Base-by-base conservation (phyloP, 2,888 invertebrate genomes). In the Brachyopa scutellaris region DNA sequence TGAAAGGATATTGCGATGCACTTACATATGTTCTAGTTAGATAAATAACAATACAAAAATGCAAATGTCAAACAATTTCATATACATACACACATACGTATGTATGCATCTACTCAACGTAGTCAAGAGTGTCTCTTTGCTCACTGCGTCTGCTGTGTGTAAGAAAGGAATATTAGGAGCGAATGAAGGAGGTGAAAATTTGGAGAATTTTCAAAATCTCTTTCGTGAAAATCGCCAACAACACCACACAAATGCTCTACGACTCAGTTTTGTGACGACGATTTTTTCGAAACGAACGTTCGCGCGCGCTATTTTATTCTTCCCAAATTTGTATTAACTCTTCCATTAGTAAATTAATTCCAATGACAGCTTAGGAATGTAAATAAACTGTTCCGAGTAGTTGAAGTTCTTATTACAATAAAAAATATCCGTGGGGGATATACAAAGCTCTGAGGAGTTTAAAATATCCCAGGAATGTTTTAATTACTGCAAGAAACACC, bases 261-360 rank as follows among this genome's bases (percentile, higher is more conserved):
- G 36, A 33, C 9, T 88, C 87, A 89, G 90, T 90, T 87, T 74
- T 87, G 86, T 88, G 87, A 89, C 88, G 89, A 89, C 87, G 86
- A 87, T 86, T 86, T 86, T 87, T 87, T 86, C 87, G 88, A 89
- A 88, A 89, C 88, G 88, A 89, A 87, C 89, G 87, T 86, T 87
- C 86, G 88, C 88, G 88, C 78, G 79, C 55, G 72, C 15, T 21
- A 36, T 42, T 77, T 26, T 11, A 8, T 36, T 61, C 53, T 26
- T 26, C 26, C 26, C 26, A 26, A 6, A 26, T 26, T 26, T 26
- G 26, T n/a, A n/a, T n/a, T n/a, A n/a, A n/a, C n/a, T n/a, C n/a
- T n/a, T n/a, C n/a, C n/a, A n/a, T n/a, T n/a, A n/a, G n/a, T n/a
- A n/a, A n/a, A n/a, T n/a, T n/a, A n/a, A n/a, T n/a, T n/a, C n/a